Evolutionary conservation across 2,888 invertebrate species (phyloP).

Genomic region (Tenodera sinensis): DNA sequence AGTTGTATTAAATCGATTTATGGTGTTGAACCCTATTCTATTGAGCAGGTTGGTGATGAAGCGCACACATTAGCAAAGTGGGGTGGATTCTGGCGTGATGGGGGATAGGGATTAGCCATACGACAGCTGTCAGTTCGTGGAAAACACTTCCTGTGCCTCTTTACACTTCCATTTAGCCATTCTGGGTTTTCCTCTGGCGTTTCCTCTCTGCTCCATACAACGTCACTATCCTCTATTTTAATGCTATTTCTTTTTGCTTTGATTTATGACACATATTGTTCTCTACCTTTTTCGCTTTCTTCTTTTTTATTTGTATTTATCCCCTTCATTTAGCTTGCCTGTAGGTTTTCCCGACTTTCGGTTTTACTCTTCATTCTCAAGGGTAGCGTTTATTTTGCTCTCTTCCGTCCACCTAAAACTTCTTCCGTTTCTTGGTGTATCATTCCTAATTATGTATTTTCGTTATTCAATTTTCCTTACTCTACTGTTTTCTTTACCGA

Average conservation of each 20-base stretch:
- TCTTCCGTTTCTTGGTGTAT: no score
- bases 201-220: background rate
- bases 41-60: background rate
- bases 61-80: background rate
- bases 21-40: background rate
- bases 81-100: background rate
- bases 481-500: no score
- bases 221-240: background rate
- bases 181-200: background rate
- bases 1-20: background rate
- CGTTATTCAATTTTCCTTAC: no score
- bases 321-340: background rate
- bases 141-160: background rate
- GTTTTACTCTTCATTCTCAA: background rate
- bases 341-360: background rate
- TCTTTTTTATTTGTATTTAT: no score
- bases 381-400: no score
- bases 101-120: background rate
- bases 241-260: background rate
- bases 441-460: no score
- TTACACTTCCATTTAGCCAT: background rate
- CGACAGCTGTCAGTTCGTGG: background rate
- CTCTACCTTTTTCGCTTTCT: no score
- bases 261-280: background rate
- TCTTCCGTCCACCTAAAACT: no score